Conservation (phyloP, 2,797 vertebrate genomes). For the Siniperca obscura region DNA sequence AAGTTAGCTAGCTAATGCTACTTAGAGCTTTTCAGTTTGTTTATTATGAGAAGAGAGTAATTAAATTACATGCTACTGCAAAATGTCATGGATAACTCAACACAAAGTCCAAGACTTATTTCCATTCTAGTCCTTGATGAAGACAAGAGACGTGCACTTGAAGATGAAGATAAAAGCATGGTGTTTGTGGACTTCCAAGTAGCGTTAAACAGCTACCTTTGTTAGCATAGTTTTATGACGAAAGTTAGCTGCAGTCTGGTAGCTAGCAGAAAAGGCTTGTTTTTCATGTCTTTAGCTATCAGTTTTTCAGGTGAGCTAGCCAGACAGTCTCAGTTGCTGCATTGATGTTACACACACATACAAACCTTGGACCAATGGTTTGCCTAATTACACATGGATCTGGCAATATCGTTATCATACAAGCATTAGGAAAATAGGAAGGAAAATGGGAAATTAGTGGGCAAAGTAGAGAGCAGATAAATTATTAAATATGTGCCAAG, state of each 20-base stretch:
- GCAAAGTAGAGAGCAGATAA: not conserved
- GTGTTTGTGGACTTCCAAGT: not conserved
- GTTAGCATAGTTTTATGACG: not conserved
- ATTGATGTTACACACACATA: not conserved
- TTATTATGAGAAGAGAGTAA: not conserved
- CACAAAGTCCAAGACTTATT: not conserved
- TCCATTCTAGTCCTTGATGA: not conserved
- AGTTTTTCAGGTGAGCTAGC: not conserved
- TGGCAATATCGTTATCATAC: too few relatives aligned
- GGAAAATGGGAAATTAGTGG: too few relatives aligned
- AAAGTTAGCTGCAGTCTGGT: not conserved
- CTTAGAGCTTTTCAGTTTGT: not conserved
- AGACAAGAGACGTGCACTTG: not conserved
- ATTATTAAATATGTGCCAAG: not conserved
- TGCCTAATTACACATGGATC: not conserved
- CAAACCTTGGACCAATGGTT: not conserved
- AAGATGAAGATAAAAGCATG: not conserved
- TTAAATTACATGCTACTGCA: not conserved
- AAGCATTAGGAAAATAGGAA: not conserved
- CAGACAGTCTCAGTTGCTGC: not conserved
- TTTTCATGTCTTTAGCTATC: not conserved
- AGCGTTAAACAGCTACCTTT: not conserved
- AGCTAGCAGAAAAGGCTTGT: not conserved
- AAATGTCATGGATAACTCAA: not conserved
- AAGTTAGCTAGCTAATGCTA: not conserved